phyloP scores from a whole-genome alignment of 2,888 invertebrate species.

The Lordiphosa andalusiaca region DNA sequence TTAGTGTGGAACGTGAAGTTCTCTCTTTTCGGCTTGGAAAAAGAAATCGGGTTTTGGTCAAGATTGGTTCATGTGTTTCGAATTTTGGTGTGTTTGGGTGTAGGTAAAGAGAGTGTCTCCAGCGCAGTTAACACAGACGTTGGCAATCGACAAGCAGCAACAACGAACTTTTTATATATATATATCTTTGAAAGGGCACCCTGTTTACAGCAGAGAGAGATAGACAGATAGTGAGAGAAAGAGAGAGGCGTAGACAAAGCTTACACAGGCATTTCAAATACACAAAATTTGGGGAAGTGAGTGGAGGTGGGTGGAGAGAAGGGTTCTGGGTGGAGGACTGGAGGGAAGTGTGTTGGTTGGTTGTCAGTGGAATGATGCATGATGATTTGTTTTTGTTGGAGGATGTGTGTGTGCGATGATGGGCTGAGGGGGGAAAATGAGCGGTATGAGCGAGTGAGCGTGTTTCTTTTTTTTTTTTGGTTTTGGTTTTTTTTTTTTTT shows the following conservation, averaged over 20 bases:
- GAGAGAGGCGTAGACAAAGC: constrained; percentile 36
- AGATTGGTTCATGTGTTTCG: constrained; percentile 6
- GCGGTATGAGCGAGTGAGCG: constrained; percentile 75
- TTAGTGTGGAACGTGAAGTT: constrained; percentile 18
- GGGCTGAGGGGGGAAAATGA: constrained; percentile 61
- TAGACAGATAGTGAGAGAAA: background rate
- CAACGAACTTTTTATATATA: constrained; percentile 65
- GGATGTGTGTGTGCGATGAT: constrained; percentile 48
- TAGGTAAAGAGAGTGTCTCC: constrained; percentile 14
- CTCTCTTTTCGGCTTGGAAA: background rate
- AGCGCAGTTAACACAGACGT: constrained; percentile 55
- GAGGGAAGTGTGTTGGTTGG: constrained; percentile 11
- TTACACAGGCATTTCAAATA: constrained; percentile 27
- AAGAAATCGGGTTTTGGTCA: constrained; percentile 7
- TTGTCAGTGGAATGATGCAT: constrained; percentile 4
- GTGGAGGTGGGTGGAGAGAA: constrained; percentile 4
- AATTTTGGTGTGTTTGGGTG: constrained; percentile 24
- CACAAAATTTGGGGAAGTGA: constrained; percentile 18
- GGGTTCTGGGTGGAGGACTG: constrained; percentile 20
- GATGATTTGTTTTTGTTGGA: constrained; percentile 2
- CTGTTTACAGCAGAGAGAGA: constrained; percentile 47
- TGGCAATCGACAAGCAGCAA: constrained; percentile 76
- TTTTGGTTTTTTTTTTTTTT: background rate
- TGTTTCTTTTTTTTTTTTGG: constrained; percentile 33
- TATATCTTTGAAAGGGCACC: constrained; percentile 33